Evolutionary conservation across 2,797 vertebrate species (phyloP), one percentile per base, ranked within the genome.

Genomic region (Falco columbarius): DNA sequence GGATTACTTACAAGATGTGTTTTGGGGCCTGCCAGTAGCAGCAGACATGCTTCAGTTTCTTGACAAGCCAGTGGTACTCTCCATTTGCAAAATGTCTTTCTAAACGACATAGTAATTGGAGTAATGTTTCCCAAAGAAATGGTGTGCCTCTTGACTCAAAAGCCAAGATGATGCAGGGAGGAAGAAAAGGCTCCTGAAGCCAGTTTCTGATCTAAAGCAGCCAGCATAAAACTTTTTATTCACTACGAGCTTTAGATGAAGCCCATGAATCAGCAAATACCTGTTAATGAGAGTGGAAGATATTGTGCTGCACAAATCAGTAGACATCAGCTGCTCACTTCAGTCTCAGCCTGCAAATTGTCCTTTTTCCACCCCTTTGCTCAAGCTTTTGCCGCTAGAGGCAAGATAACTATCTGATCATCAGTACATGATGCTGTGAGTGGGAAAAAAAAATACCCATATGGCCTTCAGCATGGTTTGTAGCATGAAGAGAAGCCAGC

Each of bases 381-480:
- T 73, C 63, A 81, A 72, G 23, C 9, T 89, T 93, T 81, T 52
- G 15, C 42, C 86, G 34, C 29, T 52, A 62, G 47, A 77, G 44
- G 40, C 18, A 85, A 23, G n/a, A 36, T 34, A 81, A 84, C 16
- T 71, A 66, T 52, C 66, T 38, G 13, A 84, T n/a, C 22, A 83
- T 11, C 24, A 65, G 9, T 11, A 34, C 0, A 0, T 23, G 46
- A 75, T 10, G 9, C 5, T 51, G 36, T 27, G 12, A 74, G 18
- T 30, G 21, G 18, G 40, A 7, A 42, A 68, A 76, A 86, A 87
- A 67, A 47, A 24, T 6, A 63, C 9, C 70, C 24, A 15, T 16
- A 21, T 1, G 17, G 62, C 32, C 20, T 79, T 92, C n/a, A 76
- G 38, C n/a, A 68, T 22, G 51, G 34, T 13, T 77, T 87, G 30